Evolutionary conservation across 2,888 invertebrate genomes (phyloP).

Genomic region (Orthosia gothica): DNA sequence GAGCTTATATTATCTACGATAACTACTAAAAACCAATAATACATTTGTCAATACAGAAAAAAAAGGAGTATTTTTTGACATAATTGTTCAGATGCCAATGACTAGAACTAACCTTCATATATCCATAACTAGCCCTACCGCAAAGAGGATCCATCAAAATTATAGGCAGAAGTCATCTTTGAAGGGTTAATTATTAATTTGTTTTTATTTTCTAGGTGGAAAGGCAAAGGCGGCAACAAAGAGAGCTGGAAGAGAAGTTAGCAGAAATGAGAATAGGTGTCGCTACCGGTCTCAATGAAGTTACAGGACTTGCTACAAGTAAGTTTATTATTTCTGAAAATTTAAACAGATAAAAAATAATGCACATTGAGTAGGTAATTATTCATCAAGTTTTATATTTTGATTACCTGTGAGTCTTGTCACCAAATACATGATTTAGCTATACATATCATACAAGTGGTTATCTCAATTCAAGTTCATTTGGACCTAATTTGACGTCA

Average conservation of each 20-base stretch:
- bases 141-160: too few relatives aligned
- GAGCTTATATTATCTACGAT: too few relatives aligned
- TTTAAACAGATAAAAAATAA: slow-evolving; percentile 13
- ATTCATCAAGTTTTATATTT: neutral
- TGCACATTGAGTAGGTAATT: neutral
- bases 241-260: slow-evolving; percentile 88
- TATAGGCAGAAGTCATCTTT: neutral
- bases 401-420: neutral
- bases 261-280: slow-evolving; percentile 92
- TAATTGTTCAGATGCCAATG: too few relatives aligned
- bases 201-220: slow-evolving; percentile 91
- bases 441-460: neutral
- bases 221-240: slow-evolving; percentile 91
- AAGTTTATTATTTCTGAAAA: slow-evolving; percentile 56
- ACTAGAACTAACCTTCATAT: too few relatives aligned
- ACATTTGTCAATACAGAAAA: too few relatives aligned
- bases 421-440: neutral
- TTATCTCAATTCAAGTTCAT: too few relatives aligned
- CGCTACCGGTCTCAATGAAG: slow-evolving; percentile 86
- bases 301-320: slow-evolving; percentile 89
- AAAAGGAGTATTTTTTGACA: too few relatives aligned
- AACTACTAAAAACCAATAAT: too few relatives aligned
- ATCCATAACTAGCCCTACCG: neutral
- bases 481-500: too few relatives aligned
- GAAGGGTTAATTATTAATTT: neutral